These are phyloP conservation scores for Cephalotes varians DNA, from an alignment of 2,888 invertebrate species.

Conservation along the genomic window DNA sequence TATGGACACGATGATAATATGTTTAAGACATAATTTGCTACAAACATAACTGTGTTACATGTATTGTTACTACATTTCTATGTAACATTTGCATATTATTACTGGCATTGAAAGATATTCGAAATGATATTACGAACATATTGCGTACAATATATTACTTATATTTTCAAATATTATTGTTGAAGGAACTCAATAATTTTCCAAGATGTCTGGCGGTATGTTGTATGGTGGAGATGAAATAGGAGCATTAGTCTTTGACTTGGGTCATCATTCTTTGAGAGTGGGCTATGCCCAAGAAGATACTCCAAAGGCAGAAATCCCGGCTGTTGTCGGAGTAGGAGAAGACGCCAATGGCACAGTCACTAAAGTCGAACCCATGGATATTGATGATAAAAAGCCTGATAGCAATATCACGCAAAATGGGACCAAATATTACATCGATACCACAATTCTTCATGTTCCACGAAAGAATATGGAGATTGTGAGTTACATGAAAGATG, in stretches of 20 bases:
- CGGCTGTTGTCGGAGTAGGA: conserved; percentile 95
- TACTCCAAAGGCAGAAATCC: conserved; percentile 99
- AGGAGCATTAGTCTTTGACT: conserved; percentile 98
- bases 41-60: too few species aligned
- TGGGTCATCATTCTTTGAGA: conserved; percentile 95
- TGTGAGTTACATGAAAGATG: conserved; percentile 97
- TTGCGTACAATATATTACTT: not conserved
- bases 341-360: conserved; percentile 88
- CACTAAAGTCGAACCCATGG: conserved; percentile 89
- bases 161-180: conserved; percentile 26
- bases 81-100: not conserved
- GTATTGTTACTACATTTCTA: not conserved
- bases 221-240: conserved; percentile 98
- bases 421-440: conserved; percentile 93
- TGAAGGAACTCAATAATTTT: conserved; percentile 55
- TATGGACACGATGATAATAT: not conserved
- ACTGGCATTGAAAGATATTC: not conserved
- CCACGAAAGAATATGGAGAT: conserved; percentile 96
- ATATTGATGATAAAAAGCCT: conserved; percentile 90
- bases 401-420: conserved; percentile 90
- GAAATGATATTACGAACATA: not conserved
- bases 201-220: conserved; percentile 86
- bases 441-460: conserved; percentile 96
- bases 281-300: conserved; percentile 99
- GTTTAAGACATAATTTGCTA: not conserved